A percentile compares a stretch with the other conserved stretches of the same genome.
phyloP scores from a whole-genome alignment of 2,113 vertebrate species.

The Siniperca chuatsi region DNA sequence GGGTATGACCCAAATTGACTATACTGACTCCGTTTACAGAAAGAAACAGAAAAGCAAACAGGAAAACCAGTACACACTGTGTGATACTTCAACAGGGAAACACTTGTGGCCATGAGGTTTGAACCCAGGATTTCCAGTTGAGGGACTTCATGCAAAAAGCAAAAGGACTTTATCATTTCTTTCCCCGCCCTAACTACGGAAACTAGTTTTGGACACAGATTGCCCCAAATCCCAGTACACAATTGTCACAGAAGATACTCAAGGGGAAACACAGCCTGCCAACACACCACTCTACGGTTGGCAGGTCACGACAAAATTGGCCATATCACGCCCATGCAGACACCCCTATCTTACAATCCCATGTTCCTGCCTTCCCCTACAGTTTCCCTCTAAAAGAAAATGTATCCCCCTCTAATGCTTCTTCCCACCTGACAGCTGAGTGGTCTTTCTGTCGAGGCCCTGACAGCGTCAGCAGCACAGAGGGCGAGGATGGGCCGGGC shows the following conservation, averaged over 20 bases:
- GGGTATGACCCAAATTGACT: too few relatives aligned
- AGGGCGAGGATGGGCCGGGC: slow-evolving; percentile 17
- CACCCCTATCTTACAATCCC: not conserved
- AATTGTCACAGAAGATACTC: not conserved
- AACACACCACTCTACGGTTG: not conserved
- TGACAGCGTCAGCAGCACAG: slow-evolving; percentile 11
- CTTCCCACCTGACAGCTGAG: slow-evolving; percentile 15
- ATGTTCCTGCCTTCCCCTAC: not conserved
- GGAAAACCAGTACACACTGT: not conserved
- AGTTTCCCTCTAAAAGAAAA: slow-evolving; percentile 2
- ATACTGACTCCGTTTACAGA: not conserved
- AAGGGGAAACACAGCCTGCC: not conserved
- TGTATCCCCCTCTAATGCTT: not conserved
- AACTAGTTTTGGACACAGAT: not conserved
- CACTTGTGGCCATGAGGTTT: not conserved
- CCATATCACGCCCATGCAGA: not conserved
- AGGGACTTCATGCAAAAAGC: not conserved
- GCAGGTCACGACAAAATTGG: not conserved
- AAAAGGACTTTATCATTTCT: not conserved
- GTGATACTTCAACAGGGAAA: not conserved
- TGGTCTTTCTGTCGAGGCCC: not conserved
- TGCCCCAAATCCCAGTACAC: not conserved
- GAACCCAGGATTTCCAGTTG: not conserved
- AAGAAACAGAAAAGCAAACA: not conserved
- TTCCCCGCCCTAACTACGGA: not conserved